These are phyloP conservation scores for Steinernema carpocapsae DNA, from an alignment of 2,888 invertebrate species.

Conservation along the genomic window DNA sequence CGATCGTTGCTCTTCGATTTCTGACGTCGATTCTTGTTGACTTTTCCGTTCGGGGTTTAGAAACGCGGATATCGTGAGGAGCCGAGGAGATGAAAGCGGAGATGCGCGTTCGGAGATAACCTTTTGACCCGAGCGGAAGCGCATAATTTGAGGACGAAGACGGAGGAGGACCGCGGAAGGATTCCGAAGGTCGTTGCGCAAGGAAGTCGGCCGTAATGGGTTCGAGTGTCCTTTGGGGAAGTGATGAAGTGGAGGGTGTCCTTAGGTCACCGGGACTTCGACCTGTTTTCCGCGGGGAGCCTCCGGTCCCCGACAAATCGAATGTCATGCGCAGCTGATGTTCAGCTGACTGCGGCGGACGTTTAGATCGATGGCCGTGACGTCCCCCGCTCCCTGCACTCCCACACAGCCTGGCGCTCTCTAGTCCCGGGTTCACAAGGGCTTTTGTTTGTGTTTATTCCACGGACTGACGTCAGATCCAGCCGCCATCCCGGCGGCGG, in stretches of 20 bases:
- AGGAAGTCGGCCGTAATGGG: neutral
- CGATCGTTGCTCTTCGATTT: too few relatives aligned
- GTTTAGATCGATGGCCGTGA: too few relatives aligned
- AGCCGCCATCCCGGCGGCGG: too few relatives aligned
- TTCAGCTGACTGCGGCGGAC: neutral
- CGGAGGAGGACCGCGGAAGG: too few relatives aligned
- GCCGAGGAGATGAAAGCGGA: neutral
- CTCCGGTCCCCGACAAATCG: neutral
- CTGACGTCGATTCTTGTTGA: too few relatives aligned
- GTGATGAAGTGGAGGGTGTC: neutral
- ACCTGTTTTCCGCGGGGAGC: neutral
- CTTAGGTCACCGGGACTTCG: neutral
- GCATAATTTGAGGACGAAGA: neutral
- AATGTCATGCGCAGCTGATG: neutral
- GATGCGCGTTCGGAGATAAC: neutral
- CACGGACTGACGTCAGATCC: neutral
- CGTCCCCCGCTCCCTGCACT: too few relatives aligned
- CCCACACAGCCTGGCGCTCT: neutral
- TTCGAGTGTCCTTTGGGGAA: neutral
- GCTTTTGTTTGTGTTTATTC: slow-evolving; percentile 16
- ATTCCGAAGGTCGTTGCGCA: too few relatives aligned
- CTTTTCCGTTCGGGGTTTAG: too few relatives aligned
- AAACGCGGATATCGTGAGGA: too few relatives aligned
- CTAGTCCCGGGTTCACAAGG: neutral
- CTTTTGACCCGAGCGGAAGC: neutral